phyloP scores from a whole-genome alignment of 1,140 invertebrate genomes.

The Mizuhopecten yessoensis region DNA sequence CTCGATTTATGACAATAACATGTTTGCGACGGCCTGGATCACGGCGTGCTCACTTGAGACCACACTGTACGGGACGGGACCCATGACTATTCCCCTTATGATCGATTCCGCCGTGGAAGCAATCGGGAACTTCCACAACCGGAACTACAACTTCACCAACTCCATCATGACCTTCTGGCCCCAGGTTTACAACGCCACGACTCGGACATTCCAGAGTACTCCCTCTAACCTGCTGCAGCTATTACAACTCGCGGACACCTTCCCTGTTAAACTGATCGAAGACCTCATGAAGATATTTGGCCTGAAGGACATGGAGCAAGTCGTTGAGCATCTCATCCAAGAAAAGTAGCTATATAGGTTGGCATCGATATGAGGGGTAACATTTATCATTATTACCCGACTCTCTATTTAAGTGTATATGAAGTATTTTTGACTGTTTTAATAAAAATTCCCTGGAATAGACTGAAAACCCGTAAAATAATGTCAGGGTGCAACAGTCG shows the following conservation, averaged over 20 bases:
- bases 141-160: conserved; percentile 66
- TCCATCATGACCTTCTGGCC: conserved; percentile 79
- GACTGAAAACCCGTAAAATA: too few relatives aligned
- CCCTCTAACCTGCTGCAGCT: conserved; percentile 74
- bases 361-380: neutral
- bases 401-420: too few relatives aligned
- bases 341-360: conserved; percentile 66
- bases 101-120: conserved; percentile 67
- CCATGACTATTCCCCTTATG: conserved; percentile 60
- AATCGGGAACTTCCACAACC: conserved; percentile 70
- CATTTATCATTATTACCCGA: too few relatives aligned
- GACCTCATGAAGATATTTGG: conserved; percentile 71
- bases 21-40: conserved; percentile 77
- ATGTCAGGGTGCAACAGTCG: too few relatives aligned
- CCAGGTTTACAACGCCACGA: conserved; percentile 73
- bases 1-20: conserved; percentile 78
- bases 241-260: conserved; percentile 65
- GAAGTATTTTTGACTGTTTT: too few relatives aligned
- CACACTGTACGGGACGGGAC: conserved; percentile 51
- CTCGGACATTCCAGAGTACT: conserved; percentile 66
- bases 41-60: conserved; percentile 70
- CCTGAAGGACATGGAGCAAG: conserved; percentile 66
- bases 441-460: too few relatives aligned
- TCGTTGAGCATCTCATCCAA: conserved; percentile 62
- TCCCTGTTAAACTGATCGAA: conserved; percentile 71